Evolutionary conservation across 2,797 vertebrate species (phyloP), one percentile per base, ranked within the genome.

Genomic region (Hyperoplus immaculatus): DNA sequence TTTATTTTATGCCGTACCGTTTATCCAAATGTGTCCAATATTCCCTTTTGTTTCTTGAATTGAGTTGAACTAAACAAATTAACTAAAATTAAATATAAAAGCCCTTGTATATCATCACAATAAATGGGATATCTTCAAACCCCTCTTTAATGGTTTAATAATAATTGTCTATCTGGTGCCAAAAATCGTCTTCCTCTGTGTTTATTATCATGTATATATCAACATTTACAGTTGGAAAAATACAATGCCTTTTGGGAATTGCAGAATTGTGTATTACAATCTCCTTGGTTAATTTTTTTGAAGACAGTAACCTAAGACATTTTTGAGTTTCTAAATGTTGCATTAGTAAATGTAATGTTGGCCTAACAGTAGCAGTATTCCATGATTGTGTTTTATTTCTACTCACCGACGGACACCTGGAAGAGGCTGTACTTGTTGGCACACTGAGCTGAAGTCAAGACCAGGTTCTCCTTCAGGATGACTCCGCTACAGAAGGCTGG

Each of bases 371-470:
- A 39, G 42, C 3, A 43, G 50, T 38, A 62, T 7, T 42, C 14
- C 29, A n/a, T 1, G 50, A 11, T 18, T 36, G 39, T 10, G 41
- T 67, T 38, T 53, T 36, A 50, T 36, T 12, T 57, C 50, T 39
- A 92, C 95, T 94, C 62, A 96, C 95, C 95, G 0, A 95, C 93
- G 3, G 36, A 83, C 72, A 96, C 94, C 57, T 90, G 82, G 79
- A 95, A 94, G 57, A 57, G 14, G 0, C 0, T 1, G 83, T 92
- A 77, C 71, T 88, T 95, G 6, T 2, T 55, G 58, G 76, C 89
- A 72, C 95, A 96, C 77, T 91, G 80, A 65, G 94, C 95, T 18
- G 95, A 89, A 41, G 95, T 96, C 82, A 96, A 70, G 38, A 96
- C 90, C 84, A 95, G 75, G 69, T 95, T 94, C 46, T 93, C 88